These are phyloP conservation scores for Sander vitreus DNA, from an alignment of 2,113 vertebrate species.

Conservation along the genomic window DNA sequence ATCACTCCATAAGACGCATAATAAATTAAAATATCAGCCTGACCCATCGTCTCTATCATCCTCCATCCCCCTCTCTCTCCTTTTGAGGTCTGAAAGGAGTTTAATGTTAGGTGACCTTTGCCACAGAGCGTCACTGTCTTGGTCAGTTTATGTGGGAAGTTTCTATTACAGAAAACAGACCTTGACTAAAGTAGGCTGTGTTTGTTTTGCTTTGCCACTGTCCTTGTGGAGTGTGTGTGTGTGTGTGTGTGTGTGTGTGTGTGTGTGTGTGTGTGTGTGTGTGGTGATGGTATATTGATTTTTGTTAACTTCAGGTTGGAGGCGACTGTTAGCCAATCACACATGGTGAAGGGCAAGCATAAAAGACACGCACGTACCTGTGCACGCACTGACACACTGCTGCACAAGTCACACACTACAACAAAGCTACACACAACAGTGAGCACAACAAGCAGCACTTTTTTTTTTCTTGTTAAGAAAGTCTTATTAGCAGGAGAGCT, in stretches of 20 bases:
- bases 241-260: constrained; percentile 26
- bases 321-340: constrained; percentile 81
- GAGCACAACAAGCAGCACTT: constrained; percentile 53
- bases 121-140: constrained; percentile 41
- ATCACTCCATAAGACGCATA: neutral
- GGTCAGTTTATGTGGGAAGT: constrained; percentile 67
- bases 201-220: constrained; percentile 68
- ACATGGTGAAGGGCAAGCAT: constrained; percentile 77
- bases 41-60: neutral
- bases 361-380: constrained; percentile 49
- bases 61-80: neutral
- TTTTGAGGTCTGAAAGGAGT: constrained; percentile 49
- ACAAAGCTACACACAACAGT: constrained; percentile 56
- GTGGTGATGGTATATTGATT: constrained; percentile 83
- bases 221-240: constrained; percentile 30
- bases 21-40: constrained; percentile 46
- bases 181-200: constrained; percentile 69
- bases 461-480: constrained; percentile 70
- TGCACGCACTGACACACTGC: constrained; percentile 17
- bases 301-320: constrained; percentile 81
- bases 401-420: constrained; percentile 6
- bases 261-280: constrained; percentile 22
- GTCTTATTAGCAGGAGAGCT: constrained; percentile 69
- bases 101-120: constrained; percentile 74
- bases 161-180: constrained; percentile 76